phyloP scores from a whole-genome alignment of 2,888 invertebrate genomes.

The Drosophila buzzatii region DNA sequence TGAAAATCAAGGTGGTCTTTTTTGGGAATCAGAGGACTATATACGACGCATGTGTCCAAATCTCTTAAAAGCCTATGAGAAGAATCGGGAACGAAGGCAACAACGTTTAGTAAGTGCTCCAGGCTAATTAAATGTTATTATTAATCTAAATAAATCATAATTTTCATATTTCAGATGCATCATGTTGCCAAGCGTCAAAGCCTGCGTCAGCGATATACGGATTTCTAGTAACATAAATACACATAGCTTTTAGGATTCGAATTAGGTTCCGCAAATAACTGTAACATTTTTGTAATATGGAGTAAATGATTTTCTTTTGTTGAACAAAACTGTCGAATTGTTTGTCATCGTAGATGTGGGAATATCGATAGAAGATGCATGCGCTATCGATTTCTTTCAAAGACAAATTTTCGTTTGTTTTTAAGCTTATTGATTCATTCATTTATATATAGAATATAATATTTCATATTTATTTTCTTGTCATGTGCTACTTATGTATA shows the following conservation, averaged over 20 bases:
- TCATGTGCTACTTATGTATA: not conserved
- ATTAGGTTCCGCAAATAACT: constrained; percentile 68
- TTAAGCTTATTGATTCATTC: not conserved
- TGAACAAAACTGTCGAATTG: constrained; percentile 50
- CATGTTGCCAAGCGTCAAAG: constrained; percentile 81
- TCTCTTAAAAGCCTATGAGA: constrained; percentile 76
- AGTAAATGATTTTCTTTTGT: constrained; percentile 78
- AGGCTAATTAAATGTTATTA: not conserved
- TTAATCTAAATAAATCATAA: not conserved
- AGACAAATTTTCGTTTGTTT: not conserved
- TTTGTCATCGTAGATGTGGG: not conserved
- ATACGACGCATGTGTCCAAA: constrained; percentile 75
- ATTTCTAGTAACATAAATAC: constrained; percentile 66
- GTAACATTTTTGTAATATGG: constrained; percentile 75
- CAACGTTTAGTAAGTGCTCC: constrained; percentile 72
- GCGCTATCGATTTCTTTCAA: constrained; percentile 1
- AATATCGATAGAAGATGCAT: constrained; percentile 16
- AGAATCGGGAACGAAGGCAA: constrained; percentile 75
- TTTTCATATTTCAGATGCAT: constrained; percentile 69
- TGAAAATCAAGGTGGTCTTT: constrained; percentile 73
- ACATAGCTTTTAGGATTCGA: constrained; percentile 59
- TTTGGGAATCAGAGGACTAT: constrained; percentile 79
- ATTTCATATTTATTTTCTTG: not conserved
- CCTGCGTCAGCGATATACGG: constrained; percentile 80
- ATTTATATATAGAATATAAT: not conserved